Percentiles rank a stretch among this genome's conserved stretches.
Conservation (phyloP, 2,888 invertebrate genomes). For the Drosophila rellima region DNA sequence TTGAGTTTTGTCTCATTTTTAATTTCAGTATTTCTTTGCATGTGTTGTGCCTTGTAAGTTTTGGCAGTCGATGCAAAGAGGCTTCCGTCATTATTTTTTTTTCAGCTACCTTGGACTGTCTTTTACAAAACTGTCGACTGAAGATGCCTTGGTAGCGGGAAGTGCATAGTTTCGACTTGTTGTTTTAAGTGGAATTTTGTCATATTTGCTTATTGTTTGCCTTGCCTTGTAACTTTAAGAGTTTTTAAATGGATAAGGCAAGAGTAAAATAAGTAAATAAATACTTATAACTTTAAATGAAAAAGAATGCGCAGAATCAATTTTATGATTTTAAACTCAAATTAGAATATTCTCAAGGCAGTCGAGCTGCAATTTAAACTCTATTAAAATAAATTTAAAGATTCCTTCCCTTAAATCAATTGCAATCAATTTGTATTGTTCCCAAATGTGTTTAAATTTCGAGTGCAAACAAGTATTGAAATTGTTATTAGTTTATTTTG, state of each 20-base stretch:
- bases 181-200: slow-evolving; percentile 21
- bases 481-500: background rate
- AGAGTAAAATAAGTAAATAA: background rate
- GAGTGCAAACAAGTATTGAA: slow-evolving; percentile 10
- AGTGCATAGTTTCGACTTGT: slow-evolving; percentile 23
- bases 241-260: background rate
- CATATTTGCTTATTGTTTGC: slow-evolving; percentile 1
- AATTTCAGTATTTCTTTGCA: slow-evolving; percentile 32
- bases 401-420: background rate
- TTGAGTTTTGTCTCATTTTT: slow-evolving; percentile 23
- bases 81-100: slow-evolving; percentile 53
- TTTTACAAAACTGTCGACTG: slow-evolving; percentile 23
- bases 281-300: slow-evolving; percentile 1
- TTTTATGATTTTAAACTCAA: background rate
- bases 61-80: slow-evolving; percentile 23
- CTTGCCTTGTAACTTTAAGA: slow-evolving; percentile 10
- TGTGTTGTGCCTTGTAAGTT: slow-evolving; percentile 39
- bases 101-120: slow-evolving; percentile 42
- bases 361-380: background rate
- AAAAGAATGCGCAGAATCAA: background rate
- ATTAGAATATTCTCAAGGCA: slow-evolving; percentile 4
- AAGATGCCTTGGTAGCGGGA: slow-evolving; percentile 34
- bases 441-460: background rate
- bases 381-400: background rate
- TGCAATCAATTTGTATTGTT: slow-evolving; percentile 7